Evolutionary conservation across 2,113 vertebrate genomes (phyloP), one percentile per base, ranked within the genome.

Genomic region (Tyrannus savana): DNA sequence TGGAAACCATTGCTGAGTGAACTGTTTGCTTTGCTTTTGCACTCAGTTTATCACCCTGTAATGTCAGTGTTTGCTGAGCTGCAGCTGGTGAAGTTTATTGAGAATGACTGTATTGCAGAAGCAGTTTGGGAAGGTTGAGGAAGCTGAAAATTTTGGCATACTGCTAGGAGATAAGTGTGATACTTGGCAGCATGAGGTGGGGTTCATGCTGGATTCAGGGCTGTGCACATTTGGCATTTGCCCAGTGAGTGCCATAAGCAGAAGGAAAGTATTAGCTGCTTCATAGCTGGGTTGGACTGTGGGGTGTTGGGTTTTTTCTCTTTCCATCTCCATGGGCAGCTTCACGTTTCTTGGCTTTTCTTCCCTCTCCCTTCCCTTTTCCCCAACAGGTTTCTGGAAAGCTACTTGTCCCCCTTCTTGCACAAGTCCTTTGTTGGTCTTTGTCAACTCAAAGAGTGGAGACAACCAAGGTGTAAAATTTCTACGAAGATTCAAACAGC

Each of bases 391-490:
- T 33, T 99, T 99, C 97, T 99, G 99, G 99, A 99, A 99, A 97
- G 99, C 99, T 28, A 98, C 99, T 6, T 99, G 99, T 80, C 99
- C 99, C 2, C 99, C 99, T 0, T 99, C 99, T 81, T 99, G 99
- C 96, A 99, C 99, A 59, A 99, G 99, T 78, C 99, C 99, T 14
- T 97, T 99, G 88, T 94, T 99, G 93, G 99, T 99, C 47, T 99
- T 99, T 14, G 99, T 99, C 73, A 99, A 99, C 97, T 99, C 99
- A 30, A 99, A 99, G 96, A 99, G 99, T 41, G 99, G 99, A 96
- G 99, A 99, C 97, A 99, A 99, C 88, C 99, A 99, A 97, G 99
- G 99, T 0, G 99, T 99, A 42, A 99, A 99, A 97, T 99, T 99
- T 97, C 98, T 99, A 41, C 97, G 99, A 33, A 98, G 99, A 90